Evolutionary conservation across 2,797 vertebrate genomes (phyloP).

Genomic region (Gambusia yucatana): DNA sequence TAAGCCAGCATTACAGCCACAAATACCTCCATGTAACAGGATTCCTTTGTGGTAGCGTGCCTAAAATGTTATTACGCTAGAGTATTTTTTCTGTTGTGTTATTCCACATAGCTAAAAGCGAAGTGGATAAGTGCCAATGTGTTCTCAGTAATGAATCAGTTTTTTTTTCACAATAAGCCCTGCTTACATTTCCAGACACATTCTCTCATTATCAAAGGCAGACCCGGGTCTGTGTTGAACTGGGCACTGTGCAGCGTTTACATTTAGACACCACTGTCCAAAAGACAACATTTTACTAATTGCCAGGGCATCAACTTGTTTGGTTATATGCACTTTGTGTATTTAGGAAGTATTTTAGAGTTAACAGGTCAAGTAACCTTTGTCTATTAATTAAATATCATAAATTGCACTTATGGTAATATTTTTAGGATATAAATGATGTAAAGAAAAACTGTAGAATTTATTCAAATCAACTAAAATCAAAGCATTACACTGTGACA

Average conservation of each 20-base stretch:
- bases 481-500: not conserved
- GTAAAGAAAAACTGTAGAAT: not conserved
- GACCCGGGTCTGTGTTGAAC: not conserved
- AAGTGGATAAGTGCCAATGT: not conserved
- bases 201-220: constrained; percentile 1
- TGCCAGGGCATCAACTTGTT: not conserved
- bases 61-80: not conserved
- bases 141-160: not conserved
- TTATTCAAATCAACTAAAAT: not conserved
- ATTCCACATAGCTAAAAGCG: not conserved
- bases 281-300: not conserved
- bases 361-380: not conserved
- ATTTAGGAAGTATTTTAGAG: not conserved
- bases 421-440: not conserved
- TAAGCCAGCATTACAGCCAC: not conserved
- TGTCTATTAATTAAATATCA: not conserved
- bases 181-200: not conserved
- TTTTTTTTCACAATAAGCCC: not conserved
- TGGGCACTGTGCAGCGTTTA: not conserved
- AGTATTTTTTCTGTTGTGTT: not conserved
- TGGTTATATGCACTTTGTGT: not conserved
- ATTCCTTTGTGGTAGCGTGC: not conserved
- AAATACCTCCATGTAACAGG: not conserved
- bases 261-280: not conserved
- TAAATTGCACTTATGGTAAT: not conserved